Percentiles rank a stretch among this genome's conserved stretches.
phyloP scores from a whole-genome alignment of 1,140 invertebrate species.

The Lordiphosa clarofinis region DNA sequence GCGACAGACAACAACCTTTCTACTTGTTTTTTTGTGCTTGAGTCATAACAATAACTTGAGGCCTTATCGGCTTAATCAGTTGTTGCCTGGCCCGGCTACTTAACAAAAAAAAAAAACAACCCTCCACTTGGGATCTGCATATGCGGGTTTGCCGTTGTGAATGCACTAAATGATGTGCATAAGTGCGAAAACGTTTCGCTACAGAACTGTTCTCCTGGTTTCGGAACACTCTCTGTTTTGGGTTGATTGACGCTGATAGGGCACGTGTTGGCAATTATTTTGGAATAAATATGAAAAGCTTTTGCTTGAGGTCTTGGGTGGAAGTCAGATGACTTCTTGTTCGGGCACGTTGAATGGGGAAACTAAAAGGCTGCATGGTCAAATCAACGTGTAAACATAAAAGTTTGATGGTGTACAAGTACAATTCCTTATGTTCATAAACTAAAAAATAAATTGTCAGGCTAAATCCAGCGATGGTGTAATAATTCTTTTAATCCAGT shows the following conservation, averaged over 20 bases:
- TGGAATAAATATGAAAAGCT: constrained; percentile 67
- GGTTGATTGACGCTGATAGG: constrained; percentile 74
- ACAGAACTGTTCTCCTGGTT: neutral
- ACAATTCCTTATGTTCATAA: too few species aligned
- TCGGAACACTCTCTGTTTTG: constrained; percentile 29
- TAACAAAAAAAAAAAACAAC: constrained; percentile 5
- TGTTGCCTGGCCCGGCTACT: constrained; percentile 15
- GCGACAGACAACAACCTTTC: constrained; percentile 7
- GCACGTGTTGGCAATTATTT: constrained; percentile 76
- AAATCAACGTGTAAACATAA: too few species aligned
- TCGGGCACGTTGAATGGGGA: too few species aligned
- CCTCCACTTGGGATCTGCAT: constrained; percentile 7
- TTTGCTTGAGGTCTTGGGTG: constrained; percentile 9
- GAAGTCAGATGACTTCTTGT: constrained; percentile 57
- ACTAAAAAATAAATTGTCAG: too few species aligned
- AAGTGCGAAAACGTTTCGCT: constrained; percentile 65
- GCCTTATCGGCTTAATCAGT: constrained; percentile 51
- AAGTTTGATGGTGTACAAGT: too few species aligned
- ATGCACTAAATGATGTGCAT: constrained; percentile 67
- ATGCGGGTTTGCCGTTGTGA: constrained; percentile 52
- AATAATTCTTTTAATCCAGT: too few species aligned
- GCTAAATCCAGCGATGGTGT: too few species aligned
- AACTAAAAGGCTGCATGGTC: too few species aligned
- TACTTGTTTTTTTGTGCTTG: neutral
- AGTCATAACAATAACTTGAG: constrained; percentile 17